phyloP scores from a whole-genome alignment of 2,797 vertebrate genomes.

The Tokudaia muenninki region DNA sequence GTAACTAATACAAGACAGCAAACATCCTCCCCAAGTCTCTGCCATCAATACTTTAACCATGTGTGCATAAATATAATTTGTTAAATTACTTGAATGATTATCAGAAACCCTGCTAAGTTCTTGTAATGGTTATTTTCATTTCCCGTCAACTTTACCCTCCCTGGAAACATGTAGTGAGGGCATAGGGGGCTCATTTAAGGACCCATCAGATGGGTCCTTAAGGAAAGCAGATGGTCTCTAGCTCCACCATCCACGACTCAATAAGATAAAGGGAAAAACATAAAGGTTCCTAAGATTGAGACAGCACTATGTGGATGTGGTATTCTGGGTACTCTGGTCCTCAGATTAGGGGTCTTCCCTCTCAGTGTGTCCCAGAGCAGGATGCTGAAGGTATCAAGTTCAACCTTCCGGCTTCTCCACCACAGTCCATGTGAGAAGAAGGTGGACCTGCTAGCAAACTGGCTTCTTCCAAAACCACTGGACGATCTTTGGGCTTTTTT shows the following conservation, averaged over 20 bases:
- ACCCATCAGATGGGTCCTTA: background rate
- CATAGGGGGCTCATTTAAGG: background rate
- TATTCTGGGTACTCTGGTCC: no score
- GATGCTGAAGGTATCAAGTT: background rate
- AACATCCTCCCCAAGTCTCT: background rate
- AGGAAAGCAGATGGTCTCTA: background rate
- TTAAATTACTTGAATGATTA: conserved; percentile 1
- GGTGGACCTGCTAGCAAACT: background rate
- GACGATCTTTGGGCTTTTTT: background rate
- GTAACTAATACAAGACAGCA: background rate
- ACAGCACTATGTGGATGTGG: fast-evolving
- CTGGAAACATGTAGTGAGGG: background rate
- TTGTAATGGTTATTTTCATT: background rate
- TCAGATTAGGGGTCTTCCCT: background rate
- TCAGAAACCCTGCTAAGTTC: conserved; percentile 20
- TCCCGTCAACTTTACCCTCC: background rate
- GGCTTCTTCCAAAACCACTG: background rate
- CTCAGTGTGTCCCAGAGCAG: no score
- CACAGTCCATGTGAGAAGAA: background rate
- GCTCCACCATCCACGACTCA: background rate
- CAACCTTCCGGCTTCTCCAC: background rate
- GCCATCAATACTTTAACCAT: background rate
- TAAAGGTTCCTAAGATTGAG: no score
- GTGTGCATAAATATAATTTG: conserved; percentile 11
- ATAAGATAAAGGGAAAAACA: background rate